Evolutionary conservation across 2,797 vertebrate species (phyloP).

Genomic region (Clarias platycephalus): DNA sequence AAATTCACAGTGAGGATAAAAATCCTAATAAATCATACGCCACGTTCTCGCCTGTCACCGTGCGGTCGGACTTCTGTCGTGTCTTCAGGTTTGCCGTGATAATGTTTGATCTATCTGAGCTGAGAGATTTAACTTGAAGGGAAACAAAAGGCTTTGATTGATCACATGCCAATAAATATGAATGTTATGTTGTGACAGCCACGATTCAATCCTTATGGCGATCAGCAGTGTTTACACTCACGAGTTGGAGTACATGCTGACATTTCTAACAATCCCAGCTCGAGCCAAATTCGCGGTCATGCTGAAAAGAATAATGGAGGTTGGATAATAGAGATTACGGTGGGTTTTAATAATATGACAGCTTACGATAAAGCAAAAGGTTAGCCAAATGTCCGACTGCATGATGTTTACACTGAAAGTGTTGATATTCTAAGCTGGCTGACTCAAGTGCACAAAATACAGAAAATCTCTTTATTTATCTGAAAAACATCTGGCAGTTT

Average conservation of each 20-base stretch:
- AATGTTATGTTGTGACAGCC: neutral
- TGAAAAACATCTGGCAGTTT: neutral
- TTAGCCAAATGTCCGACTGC: neutral
- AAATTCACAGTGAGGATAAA: neutral
- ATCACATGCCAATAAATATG: neutral
- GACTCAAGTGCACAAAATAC: neutral
- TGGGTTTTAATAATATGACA: neutral
- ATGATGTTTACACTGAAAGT: neutral
- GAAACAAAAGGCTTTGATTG: neutral
- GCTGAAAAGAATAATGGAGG: neutral
- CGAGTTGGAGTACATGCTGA: neutral
- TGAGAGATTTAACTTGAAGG: neutral
- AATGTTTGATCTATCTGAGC: neutral
- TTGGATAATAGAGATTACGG: neutral
- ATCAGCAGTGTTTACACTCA: neutral
- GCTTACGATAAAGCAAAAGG: neutral
- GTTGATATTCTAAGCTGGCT: neutral
- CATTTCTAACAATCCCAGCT: slow-evolving; percentile 1
- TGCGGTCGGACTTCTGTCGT: neutral
- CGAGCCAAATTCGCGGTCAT: neutral
- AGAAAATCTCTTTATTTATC: neutral
- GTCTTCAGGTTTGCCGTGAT: neutral
- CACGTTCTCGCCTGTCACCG: neutral
- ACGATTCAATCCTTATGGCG: neutral
- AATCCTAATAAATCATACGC: neutral